Percentiles rank a stretch among this genome's conserved stretches.
Conservation (phyloP, 2,797 vertebrate species). For the Poeciliopsis paucimaculata region DNA sequence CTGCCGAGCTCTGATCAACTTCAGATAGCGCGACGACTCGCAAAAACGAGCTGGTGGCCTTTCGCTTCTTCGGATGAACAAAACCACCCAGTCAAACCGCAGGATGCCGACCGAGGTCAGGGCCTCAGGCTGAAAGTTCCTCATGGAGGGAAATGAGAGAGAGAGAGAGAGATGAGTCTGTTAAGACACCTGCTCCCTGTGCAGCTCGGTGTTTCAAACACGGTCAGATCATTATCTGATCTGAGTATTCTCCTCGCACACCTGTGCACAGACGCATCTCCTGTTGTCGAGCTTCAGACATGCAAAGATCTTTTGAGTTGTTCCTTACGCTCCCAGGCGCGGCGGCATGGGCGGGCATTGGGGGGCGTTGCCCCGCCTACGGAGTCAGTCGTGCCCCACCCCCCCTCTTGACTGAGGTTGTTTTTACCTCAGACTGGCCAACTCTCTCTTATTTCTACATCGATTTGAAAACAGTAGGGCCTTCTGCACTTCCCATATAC, state of each 20-base stretch:
- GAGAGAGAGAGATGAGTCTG: neutral
- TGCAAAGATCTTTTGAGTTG: neutral
- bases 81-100: neutral
- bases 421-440: too few relatives aligned
- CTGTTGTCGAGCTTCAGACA: neutral
- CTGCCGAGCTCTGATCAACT: neutral
- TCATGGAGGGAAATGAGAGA: neutral
- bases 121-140: neutral
- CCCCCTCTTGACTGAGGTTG: too few relatives aligned
- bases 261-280: neutral
- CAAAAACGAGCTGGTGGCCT: neutral
- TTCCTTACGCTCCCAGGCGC: neutral
- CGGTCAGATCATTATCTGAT: neutral
- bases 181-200: neutral
- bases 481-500: too few relatives aligned
- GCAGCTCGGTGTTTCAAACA: neutral
- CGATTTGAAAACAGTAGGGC: too few relatives aligned
- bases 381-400: too few relatives aligned
- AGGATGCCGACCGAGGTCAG: neutral
- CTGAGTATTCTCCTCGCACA: neutral
- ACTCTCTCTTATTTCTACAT: too few relatives aligned
- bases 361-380: too few relatives aligned
- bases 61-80: neutral
- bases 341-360: too few relatives aligned
- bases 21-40: neutral